Evolutionary conservation across 2,113 vertebrate genomes (phyloP).

Genomic region (Carassius gibelio): DNA sequence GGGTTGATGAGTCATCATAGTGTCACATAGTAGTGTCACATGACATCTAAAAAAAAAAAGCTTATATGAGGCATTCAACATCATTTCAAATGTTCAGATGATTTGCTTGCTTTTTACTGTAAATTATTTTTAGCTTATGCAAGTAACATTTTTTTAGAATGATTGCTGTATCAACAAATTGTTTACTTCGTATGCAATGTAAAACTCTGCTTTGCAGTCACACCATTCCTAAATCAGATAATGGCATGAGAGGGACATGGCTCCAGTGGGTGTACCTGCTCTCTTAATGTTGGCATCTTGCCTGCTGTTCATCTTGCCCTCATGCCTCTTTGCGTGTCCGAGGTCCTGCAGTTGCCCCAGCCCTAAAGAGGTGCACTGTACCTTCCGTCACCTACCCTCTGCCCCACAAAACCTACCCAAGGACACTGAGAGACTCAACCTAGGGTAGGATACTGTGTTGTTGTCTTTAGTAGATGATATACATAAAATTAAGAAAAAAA

Average conservation of each 20-base stretch:
- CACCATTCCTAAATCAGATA: slow-evolving; percentile 61
- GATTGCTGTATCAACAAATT: neutral
- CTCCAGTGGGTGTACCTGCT: slow-evolving; percentile 61
- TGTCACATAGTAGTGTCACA: neutral
- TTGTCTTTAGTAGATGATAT: neutral
- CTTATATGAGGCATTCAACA: neutral
- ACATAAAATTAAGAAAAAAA: neutral
- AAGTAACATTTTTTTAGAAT: neutral
- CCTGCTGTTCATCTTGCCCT: slow-evolving; percentile 65
- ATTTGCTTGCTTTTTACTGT: neutral
- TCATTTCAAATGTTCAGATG: neutral
- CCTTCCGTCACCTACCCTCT: slow-evolving; percentile 75
- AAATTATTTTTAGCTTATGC: neutral
- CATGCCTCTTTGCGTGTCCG: slow-evolving; percentile 67
- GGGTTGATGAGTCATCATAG: neutral
- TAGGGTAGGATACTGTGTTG: slow-evolving; percentile 69
- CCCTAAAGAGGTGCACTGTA: slow-evolving; percentile 78
- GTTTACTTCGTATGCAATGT: neutral
- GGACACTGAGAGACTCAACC: slow-evolving; percentile 75
- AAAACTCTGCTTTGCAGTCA: slow-evolving; percentile 5
- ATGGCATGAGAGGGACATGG: slow-evolving; percentile 72
- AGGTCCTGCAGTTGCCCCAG: slow-evolving; percentile 75
- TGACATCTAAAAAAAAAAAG: neutral
- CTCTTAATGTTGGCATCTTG: slow-evolving; percentile 58
- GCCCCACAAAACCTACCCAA: slow-evolving; percentile 69